Evolutionary conservation across 2,797 vertebrate genomes (phyloP).

Genomic region (Lepilemur septentrionalis): DNA sequence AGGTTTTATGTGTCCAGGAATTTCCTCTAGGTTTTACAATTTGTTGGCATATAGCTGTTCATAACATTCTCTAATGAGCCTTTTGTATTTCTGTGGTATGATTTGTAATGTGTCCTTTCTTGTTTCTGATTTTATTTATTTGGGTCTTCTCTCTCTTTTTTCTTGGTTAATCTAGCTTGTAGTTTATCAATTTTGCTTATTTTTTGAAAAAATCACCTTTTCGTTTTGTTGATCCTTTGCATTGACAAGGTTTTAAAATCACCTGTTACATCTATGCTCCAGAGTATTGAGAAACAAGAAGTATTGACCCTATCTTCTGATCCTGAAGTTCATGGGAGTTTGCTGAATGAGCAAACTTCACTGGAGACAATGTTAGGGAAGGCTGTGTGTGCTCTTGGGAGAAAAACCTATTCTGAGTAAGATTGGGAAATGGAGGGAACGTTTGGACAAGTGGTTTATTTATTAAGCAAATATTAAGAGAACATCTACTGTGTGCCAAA

Average conservation of each 20-base stretch:
- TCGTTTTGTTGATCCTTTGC: not conserved
- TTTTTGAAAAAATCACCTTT: not conserved
- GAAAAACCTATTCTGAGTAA: not conserved
- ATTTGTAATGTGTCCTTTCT: too few species aligned
- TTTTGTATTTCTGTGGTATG: too few species aligned
- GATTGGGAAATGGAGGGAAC: not conserved
- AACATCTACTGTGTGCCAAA: not conserved
- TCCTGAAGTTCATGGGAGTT: not conserved
- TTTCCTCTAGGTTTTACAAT: too few species aligned
- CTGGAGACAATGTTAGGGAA: not conserved
- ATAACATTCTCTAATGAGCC: too few species aligned
- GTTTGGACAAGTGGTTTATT: not conserved
- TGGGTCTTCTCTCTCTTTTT: not conserved
- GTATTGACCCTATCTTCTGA: not conserved
- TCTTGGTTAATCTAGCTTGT: not conserved
- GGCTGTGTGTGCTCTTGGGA: not conserved
- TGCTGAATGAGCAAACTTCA: not conserved
- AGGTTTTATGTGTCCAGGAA: too few species aligned
- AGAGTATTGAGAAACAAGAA: not conserved
- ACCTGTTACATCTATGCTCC: not conserved
- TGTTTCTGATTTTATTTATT: not conserved
- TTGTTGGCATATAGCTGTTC: too few species aligned
- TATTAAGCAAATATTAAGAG: not conserved
- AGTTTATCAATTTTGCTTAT: not conserved
- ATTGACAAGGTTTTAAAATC: not conserved